These are phyloP conservation scores for Hydrophis major DNA, from an alignment of 2,797 vertebrate genomes.

Conservation along the genomic window DNA sequence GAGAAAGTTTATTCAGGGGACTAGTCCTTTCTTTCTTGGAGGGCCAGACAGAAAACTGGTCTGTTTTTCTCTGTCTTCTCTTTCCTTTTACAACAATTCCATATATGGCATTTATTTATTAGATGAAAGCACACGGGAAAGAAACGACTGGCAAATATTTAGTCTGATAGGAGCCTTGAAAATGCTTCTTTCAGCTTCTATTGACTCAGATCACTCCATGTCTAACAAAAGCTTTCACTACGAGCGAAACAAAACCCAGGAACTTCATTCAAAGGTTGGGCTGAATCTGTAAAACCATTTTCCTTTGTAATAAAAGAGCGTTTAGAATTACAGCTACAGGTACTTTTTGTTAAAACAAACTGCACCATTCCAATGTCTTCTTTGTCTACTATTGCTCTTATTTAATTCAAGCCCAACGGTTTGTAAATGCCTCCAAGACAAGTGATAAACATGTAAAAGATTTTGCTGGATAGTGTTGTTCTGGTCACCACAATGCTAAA, in stretches of 20 bases:
- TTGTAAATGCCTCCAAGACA: background rate
- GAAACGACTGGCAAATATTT: constrained; percentile 60
- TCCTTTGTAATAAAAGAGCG: background rate
- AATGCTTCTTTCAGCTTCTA: constrained; percentile 54
- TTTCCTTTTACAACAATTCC: constrained; percentile 39
- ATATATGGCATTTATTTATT: constrained; percentile 57
- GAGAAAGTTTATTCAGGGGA: constrained; percentile 20
- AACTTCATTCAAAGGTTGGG: background rate
- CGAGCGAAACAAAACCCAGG: constrained; percentile 5
- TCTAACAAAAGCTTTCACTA: background rate
- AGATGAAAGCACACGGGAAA: constrained; percentile 48
- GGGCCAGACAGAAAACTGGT: constrained; percentile 7
- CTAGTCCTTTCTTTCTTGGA: constrained; percentile 37
- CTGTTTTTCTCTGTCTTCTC: constrained; percentile 42
- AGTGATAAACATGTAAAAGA: background rate
- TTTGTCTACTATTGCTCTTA: background rate
- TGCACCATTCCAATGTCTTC: background rate
- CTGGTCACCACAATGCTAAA: background rate
- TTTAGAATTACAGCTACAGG: background rate
- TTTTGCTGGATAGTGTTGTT: background rate
- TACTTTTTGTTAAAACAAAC: background rate
- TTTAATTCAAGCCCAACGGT: constrained; percentile 9
- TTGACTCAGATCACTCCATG: constrained; percentile 39
- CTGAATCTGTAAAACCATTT: background rate
- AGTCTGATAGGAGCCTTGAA: constrained; percentile 56